Evolutionary conservation across 1,140 invertebrate genomes (phyloP).

Genomic region (Dolichoris vasculosae): DNA sequence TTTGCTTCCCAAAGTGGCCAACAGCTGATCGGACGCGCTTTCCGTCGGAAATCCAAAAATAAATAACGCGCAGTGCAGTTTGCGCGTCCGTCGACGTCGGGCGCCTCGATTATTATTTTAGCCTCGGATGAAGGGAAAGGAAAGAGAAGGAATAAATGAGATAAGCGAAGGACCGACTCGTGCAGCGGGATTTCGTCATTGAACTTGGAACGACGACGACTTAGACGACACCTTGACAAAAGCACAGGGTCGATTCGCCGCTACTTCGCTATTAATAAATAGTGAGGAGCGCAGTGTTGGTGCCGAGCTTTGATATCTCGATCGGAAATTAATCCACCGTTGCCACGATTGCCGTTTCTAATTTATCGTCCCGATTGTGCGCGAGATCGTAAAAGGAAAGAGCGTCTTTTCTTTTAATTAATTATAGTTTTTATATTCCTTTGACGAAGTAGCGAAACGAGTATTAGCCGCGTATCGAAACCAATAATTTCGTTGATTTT

Average conservation of each 20-base stretch:
- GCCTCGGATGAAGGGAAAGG: too few species aligned
- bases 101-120: not conserved
- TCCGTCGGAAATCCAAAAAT: conserved; percentile 49
- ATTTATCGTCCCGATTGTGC: too few species aligned
- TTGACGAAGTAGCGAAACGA: too few species aligned
- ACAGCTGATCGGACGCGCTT: conserved; percentile 18
- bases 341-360: not conserved
- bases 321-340: not conserved
- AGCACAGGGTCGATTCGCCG: not conserved
- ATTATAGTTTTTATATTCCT: too few species aligned
- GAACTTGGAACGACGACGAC: too few species aligned
- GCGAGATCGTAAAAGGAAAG: too few species aligned
- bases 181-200: not conserved
- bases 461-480: too few species aligned
- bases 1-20: not conserved
- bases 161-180: too few species aligned
- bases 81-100: conserved; percentile 3
- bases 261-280: not conserved
- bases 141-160: too few species aligned
- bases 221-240: not conserved
- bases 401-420: too few species aligned
- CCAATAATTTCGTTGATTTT: too few species aligned
- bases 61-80: conserved; percentile 42
- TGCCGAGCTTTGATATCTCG: not conserved
- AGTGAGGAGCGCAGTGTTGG: not conserved